Evolutionary conservation across 2,797 vertebrate genomes (phyloP).

Genomic region (Tangara arthus): DNA sequence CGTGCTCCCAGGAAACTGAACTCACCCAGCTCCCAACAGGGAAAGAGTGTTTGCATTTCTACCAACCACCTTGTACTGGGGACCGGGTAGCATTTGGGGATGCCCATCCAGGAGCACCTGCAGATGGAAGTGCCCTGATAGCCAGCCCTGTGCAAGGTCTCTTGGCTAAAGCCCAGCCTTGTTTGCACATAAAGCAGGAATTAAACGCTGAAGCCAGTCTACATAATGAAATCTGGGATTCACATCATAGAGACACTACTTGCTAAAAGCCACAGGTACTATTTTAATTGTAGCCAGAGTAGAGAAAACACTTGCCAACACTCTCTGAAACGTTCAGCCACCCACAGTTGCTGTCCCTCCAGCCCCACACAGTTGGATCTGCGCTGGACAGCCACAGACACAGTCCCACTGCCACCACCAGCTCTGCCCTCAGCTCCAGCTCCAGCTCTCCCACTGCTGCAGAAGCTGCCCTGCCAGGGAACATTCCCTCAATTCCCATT

Average conservation of each 20-base stretch:
- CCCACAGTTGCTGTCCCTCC: background rate
- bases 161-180: background rate
- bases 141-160: background rate
- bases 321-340: background rate
- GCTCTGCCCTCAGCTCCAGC: background rate
- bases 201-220: background rate
- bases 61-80: accelerated
- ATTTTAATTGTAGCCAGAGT: background rate
- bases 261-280: background rate
- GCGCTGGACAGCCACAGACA: accelerated
- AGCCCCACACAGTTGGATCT: background rate
- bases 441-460: background rate
- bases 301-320: background rate
- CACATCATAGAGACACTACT: background rate
- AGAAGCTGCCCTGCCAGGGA: background rate
- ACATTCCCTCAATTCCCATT: accelerated
- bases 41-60: accelerated
- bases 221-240: background rate
- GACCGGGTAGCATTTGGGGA: background rate
- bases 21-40: accelerated
- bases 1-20: background rate
- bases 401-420: accelerated
- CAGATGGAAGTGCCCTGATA: accelerated
- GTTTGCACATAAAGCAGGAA: background rate
- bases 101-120: accelerated